These are phyloP conservation scores for Aspidiotus destructor DNA, from an alignment of 2,888 invertebrate genomes.

Conservation along the genomic window DNA sequence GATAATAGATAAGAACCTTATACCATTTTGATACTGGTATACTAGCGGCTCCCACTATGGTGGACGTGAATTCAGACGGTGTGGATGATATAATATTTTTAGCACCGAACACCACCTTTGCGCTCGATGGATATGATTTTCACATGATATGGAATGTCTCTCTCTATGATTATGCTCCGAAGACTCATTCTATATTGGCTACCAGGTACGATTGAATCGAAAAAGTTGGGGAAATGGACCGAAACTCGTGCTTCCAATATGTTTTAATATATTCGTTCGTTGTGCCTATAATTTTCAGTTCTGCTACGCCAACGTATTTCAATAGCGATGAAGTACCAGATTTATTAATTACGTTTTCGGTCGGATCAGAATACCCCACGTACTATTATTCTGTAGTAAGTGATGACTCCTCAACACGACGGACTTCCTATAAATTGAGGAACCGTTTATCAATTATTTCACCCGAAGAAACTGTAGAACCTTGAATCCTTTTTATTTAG, in stretches of 20 bases:
- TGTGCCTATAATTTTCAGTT: too few species aligned
- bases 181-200: constrained; percentile 54
- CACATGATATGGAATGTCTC: constrained; percentile 56
- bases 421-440: neutral
- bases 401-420: neutral
- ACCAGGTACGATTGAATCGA: constrained; percentile 45
- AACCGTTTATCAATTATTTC: too few species aligned
- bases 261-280: constrained; percentile 22
- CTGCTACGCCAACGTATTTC: constrained; percentile 68
- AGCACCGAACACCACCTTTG: constrained; percentile 60
- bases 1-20: constrained; percentile 15
- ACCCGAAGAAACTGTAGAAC: too few species aligned
- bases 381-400: constrained; percentile 26
- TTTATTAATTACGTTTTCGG: constrained; percentile 61
- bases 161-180: constrained; percentile 18
- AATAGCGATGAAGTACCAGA: constrained; percentile 67
- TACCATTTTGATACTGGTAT: constrained; percentile 46
- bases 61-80: constrained; percentile 62
- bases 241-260: constrained; percentile 23
- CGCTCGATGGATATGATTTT: constrained; percentile 60
- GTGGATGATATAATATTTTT: constrained; percentile 62
- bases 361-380: constrained; percentile 52
- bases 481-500: too few species aligned
- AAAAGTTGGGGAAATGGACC: too few species aligned
- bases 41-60: constrained; percentile 55